These are phyloP conservation scores for Numenius phaeopus DNA, from an alignment of 2,797 vertebrate genomes.

Conservation along the genomic window DNA sequence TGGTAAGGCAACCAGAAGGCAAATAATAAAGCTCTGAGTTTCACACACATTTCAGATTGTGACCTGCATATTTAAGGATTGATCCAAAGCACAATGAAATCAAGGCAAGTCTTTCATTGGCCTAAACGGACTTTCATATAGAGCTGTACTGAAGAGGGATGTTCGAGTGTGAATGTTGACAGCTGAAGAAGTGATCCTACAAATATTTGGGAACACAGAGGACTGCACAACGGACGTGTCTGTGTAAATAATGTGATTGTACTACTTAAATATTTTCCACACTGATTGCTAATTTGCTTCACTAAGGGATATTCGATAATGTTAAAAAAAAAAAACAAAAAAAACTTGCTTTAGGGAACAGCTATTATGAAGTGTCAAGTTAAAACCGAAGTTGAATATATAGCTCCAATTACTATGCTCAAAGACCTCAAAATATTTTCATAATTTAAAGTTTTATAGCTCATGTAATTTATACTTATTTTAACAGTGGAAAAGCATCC, in stretches of 20 bases:
- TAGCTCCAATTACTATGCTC: constrained; percentile 53
- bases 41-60: not conserved
- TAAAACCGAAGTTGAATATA: constrained; percentile 63
- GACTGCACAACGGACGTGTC: constrained; percentile 17
- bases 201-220: constrained; percentile 23
- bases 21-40: not conserved
- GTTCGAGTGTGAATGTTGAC: not conserved
- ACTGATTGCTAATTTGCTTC: constrained; percentile 55
- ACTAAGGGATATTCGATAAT: constrained; percentile 45
- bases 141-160: not conserved
- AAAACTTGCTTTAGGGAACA: constrained; percentile 30
- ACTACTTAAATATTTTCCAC: constrained; percentile 58
- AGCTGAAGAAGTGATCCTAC: constrained; percentile 15
- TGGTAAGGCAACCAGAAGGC: not conserved
- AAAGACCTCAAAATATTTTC: constrained; percentile 65
- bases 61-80: constrained; percentile 18
- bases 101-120: constrained; percentile 22
- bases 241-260: constrained; percentile 51
- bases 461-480: constrained; percentile 44
- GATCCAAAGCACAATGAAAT: constrained; percentile 26
- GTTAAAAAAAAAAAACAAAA: not conserved
- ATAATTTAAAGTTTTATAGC: constrained; percentile 48
- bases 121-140: constrained; percentile 24
- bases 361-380: constrained; percentile 43
- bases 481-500: constrained; percentile 44